A percentile compares a stretch with the other conserved stretches of the same genome.
phyloP scores from a whole-genome alignment of 2,113 vertebrate species.

The Alethe castanea region DNA sequence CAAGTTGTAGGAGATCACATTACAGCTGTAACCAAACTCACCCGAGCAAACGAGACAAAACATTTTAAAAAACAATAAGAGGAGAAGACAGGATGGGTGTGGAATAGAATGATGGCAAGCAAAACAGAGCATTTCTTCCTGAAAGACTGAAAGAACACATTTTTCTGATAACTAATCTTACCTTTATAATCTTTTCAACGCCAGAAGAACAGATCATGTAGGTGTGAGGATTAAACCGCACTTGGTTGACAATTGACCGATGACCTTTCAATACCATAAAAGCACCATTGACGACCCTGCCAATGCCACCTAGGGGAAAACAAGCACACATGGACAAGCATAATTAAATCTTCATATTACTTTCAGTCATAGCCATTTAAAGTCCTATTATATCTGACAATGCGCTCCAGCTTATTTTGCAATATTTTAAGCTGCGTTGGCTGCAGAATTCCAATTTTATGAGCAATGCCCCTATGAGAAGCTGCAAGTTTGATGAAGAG shows the following conservation, averaged over 20 bases:
- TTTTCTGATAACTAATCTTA: conserved; percentile 63
- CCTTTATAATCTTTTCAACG: conserved; percentile 99
- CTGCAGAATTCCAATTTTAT: conserved; percentile 18
- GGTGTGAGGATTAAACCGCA: conserved; percentile 95
- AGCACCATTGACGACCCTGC: conserved; percentile 94
- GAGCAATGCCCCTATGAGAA: neutral
- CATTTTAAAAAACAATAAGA: neutral
- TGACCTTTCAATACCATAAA: conserved; percentile 98
- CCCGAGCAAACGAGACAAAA: rapidly evolving
- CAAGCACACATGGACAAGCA: conserved; percentile 11
- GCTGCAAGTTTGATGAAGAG: neutral
- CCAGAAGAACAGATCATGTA: conserved; percentile 99
- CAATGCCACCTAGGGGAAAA: conserved; percentile 81
- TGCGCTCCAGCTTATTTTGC: neutral
- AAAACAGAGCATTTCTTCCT: neutral
- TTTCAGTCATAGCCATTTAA: neutral
- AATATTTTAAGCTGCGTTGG: neutral
- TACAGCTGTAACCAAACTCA: neutral
- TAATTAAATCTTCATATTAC: neutral
- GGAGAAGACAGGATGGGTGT: neutral
- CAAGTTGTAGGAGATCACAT: neutral
- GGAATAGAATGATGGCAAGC: neutral
- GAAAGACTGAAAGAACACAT: neutral
- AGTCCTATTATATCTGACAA: neutral
- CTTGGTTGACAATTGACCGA: conserved; percentile 98